Base-by-base conservation (phyloP, 2,888 invertebrate species). In the Epicampocera succincta region DNA sequence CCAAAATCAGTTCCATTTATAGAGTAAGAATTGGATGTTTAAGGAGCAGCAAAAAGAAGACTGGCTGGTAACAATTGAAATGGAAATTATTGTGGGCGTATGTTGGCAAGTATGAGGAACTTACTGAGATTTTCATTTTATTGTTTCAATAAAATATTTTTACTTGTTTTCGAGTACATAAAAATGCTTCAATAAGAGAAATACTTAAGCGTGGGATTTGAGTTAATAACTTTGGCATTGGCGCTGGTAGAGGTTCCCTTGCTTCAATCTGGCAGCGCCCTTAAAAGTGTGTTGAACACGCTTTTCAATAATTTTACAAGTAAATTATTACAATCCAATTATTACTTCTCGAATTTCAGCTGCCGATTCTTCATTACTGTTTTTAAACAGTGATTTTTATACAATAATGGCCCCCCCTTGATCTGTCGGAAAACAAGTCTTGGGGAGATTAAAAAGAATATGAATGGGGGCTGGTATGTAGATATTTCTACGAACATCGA, bases 21-120 rank as follows among this genome's bases (percentile, higher is more conserved):
- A 33, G 40, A 5, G 50, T 25, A 65, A 15, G 25, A 80, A 50
- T 44, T 40, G 15, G 29, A 29, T 25, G 21, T 50, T 25, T 38
- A 56, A 48, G 46, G 25, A 69, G 60, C 15, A 69, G 54, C 42
- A 3, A 68, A 13, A 9, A 48, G 25, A 21, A 48, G 13, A 15
- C 54, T 48, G 15, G n/a, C n/a, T n/a, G n/a, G n/a, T 69, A 48
- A 76, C 86, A 88, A 89, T 89, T 88, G 87, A 89, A 88, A 89
- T 88, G 87, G 87, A 88, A 88, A 88, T 89, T 88, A 87, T 87
- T 89, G 88, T 89, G 89, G 89, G 89, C 87, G 89, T 88, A n/a
- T n/a, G n/a, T n/a, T n/a, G n/a, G n/a, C n/a, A 85, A 86, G 63
- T 56, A 89, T 88, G 88, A 89, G 89, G 89, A 88, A 88, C 87